Conservation (phyloP, 2,888 invertebrate genomes). For the Gortyna flavago region DNA sequence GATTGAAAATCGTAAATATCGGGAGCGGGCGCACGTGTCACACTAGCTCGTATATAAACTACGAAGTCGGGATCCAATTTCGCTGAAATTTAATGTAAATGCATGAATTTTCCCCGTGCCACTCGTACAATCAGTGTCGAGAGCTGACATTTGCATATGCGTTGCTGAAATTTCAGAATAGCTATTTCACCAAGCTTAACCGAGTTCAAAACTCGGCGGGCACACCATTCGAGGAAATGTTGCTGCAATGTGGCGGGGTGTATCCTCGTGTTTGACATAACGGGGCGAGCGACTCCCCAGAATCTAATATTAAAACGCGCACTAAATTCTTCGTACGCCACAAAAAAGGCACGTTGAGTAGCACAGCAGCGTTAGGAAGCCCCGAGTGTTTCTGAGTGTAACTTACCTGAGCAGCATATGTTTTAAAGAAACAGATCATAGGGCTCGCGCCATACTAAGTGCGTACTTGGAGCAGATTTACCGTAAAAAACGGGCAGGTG, state of each 20-base stretch:
- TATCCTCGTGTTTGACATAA: conserved; percentile 79
- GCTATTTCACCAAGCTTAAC: conserved; percentile 86
- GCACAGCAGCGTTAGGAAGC: conserved; percentile 63
- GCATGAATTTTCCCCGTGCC: conserved; percentile 88
- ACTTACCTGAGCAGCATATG: conserved; percentile 81
- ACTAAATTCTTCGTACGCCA: conserved; percentile 70
- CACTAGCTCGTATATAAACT: conserved; percentile 84
- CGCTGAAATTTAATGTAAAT: conserved; percentile 89
- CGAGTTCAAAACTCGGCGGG: conserved; percentile 87
- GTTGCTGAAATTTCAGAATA: conserved; percentile 88
- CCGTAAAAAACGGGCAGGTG: conserved; percentile 81
- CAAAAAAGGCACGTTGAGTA: conserved; percentile 73
- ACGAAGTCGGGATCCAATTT: conserved; percentile 86
- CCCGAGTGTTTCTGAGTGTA: conserved; percentile 74
- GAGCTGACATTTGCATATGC: conserved; percentile 90
- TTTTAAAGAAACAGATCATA: conserved; percentile 71
- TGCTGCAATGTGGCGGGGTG: conserved; percentile 78
- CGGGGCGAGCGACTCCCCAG: conserved; percentile 71
- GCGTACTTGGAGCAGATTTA: conserved; percentile 77
- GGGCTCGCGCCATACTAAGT: conserved; percentile 79
- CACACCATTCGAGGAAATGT: conserved; percentile 80
- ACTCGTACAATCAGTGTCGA: conserved; percentile 90
- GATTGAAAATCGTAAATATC: conserved; percentile 88
- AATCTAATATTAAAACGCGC: conserved; percentile 77
- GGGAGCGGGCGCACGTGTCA: conserved; percentile 80